Conservation (phyloP, 2,113 vertebrate species). For the Australoheros scitulus region DNA sequence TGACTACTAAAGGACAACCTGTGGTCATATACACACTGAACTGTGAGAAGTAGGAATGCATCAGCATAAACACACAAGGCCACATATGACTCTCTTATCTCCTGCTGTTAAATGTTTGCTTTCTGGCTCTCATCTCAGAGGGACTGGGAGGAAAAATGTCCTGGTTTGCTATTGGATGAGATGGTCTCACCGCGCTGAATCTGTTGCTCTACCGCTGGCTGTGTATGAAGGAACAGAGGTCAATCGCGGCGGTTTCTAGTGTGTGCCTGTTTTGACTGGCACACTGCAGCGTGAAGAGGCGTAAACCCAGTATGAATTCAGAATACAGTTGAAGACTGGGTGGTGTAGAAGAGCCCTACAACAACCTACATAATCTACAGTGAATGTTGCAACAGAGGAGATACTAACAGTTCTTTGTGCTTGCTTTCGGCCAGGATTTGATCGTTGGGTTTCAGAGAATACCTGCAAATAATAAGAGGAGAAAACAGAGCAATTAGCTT, state of each 20-base stretch:
- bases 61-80: not conserved
- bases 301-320: not conserved
- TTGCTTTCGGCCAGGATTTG: constrained; percentile 98
- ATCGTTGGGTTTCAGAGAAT: constrained; percentile 93
- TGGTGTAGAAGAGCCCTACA: not conserved
- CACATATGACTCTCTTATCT: constrained; percentile 52
- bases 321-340: not conserved
- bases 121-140: constrained; percentile 51
- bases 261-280: constrained; percentile 61
- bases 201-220: constrained; percentile 52
- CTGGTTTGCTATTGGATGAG: constrained; percentile 63
- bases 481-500: not conserved
- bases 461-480: constrained; percentile 78
- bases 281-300: constrained; percentile 29
- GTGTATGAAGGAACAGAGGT: constrained; percentile 41
- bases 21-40: not conserved
- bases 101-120: constrained; percentile 67
- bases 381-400: not conserved
- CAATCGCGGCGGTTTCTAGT: constrained; percentile 34
- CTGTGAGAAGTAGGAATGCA: constrained; percentile 23
- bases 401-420: constrained; percentile 94
- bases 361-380: not conserved
- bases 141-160: constrained; percentile 67
- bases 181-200: constrained; percentile 1
- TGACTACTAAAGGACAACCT: not conserved